These are phyloP conservation scores for Variabilichromis moorii DNA, from an alignment of 2,113 vertebrate species.

Conservation along the genomic window DNA sequence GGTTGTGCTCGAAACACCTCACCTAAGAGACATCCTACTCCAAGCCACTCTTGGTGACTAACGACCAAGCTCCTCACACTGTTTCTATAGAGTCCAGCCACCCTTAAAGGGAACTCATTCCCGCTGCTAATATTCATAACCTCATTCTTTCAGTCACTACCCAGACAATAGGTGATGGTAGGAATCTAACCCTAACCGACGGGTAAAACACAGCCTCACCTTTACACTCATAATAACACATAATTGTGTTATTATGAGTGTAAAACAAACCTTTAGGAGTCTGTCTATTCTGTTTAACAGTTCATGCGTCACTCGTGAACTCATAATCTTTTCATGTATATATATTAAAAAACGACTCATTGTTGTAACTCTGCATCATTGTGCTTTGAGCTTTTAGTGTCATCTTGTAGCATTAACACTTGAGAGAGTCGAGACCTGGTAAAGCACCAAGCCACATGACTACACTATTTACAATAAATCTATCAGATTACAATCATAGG, in stretches of 20 bases:
- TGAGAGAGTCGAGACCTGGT: background rate
- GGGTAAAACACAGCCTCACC: background rate
- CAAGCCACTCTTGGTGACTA: background rate
- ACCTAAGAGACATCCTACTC: background rate
- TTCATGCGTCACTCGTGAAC: background rate
- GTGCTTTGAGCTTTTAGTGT: background rate
- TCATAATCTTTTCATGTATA: background rate
- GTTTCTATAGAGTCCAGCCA: background rate
- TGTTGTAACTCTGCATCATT: background rate
- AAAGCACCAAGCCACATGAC: background rate
- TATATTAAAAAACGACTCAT: background rate
- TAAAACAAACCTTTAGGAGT: background rate
- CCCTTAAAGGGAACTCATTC: background rate
- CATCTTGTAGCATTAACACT: background rate
- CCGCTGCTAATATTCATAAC: background rate
- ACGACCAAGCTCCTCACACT: background rate
- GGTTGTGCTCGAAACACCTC: background rate
- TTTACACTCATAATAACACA: background rate
- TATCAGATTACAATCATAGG: background rate
- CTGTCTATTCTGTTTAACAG: background rate
- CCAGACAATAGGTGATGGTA: background rate
- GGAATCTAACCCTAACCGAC: background rate
- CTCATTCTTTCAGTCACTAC: background rate
- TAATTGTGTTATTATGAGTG: background rate
- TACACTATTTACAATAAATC: background rate